These are phyloP conservation scores for Machaerirhynchus nigripectus DNA, from an alignment of 2,113 vertebrate species.

Conservation along the genomic window DNA sequence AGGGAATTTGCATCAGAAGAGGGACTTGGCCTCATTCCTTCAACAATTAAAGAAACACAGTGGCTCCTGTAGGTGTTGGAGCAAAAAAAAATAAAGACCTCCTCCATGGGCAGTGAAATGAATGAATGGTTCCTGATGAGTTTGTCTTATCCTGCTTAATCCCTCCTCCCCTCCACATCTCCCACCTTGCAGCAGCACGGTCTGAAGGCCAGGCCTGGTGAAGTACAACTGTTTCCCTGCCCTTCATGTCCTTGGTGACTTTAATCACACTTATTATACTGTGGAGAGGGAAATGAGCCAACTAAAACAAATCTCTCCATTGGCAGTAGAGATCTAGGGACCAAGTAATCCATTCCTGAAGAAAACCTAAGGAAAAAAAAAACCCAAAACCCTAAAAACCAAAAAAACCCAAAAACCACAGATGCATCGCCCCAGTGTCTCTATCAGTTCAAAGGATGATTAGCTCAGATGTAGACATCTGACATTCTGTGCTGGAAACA, in stretches of 20 bases:
- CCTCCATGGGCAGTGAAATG: not conserved
- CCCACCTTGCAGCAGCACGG: not conserved
- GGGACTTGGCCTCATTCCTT: conserved; percentile 31
- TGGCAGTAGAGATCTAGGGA: not conserved
- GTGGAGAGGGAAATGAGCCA: not conserved
- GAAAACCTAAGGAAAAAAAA: not conserved
- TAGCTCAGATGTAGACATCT: not conserved
- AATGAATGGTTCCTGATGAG: not conserved
- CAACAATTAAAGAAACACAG: conserved; percentile 1
- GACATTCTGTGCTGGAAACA: conserved; percentile 11
- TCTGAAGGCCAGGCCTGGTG: not conserved
- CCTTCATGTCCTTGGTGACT: not conserved
- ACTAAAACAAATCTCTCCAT: not conserved
- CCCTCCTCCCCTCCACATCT: not conserved
- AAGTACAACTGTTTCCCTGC: not conserved
- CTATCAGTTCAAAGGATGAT: not conserved
- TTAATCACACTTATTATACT: not conserved
- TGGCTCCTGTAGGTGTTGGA: not conserved
- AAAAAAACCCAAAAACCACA: not conserved
- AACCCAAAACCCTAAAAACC: not conserved
- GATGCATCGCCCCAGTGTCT: not conserved
- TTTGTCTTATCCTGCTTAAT: not conserved
- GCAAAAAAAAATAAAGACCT: not conserved
- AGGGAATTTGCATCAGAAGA: conserved; percentile 46
- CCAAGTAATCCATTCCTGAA: not conserved